Evolutionary conservation across 2,888 invertebrate genomes (phyloP).

Genomic region (Itoplectis maculator): DNA sequence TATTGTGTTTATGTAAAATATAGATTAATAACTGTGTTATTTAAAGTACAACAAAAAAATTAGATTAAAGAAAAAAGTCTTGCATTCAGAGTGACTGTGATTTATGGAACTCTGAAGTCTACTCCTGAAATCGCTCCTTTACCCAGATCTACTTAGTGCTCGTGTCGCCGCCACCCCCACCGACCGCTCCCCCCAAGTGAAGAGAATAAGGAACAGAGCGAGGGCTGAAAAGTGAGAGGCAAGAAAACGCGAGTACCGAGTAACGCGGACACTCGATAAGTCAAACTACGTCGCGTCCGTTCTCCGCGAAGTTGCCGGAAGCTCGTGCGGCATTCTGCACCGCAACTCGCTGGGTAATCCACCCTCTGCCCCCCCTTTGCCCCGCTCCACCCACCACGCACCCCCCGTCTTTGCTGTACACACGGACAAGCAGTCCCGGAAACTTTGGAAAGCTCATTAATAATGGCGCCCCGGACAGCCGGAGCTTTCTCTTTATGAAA

Average conservation of each 20-base stretch:
- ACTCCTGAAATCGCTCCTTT: not conserved
- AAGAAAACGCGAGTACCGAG: not conserved
- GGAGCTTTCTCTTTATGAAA: conserved; percentile 60
- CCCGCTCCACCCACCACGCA: too few relatives aligned
- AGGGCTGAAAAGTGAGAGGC: not conserved
- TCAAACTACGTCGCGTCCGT: conserved; percentile 34
- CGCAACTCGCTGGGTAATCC: conserved; percentile 21
- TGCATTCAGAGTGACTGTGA: not conserved
- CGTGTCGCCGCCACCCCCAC: too few relatives aligned
- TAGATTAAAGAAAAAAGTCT: too few relatives aligned
- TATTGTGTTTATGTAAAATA: conserved; percentile 32
- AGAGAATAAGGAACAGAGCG: not conserved
- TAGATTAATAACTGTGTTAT: conserved; percentile 29
- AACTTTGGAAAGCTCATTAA: conserved; percentile 65
- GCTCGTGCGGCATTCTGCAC: conserved; percentile 16
- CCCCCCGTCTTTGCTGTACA: conserved; percentile 11
- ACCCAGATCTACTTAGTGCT: not conserved
- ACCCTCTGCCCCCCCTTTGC: too few relatives aligned
- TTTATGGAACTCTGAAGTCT: not conserved
- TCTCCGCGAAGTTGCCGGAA: conserved; percentile 38
- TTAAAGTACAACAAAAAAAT: not conserved
- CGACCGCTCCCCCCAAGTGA: too few relatives aligned
- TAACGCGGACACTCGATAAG: conserved; percentile 47
- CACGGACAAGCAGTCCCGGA: conserved; percentile 32
- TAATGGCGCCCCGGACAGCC: conserved; percentile 53